Base-by-base conservation (phyloP, 2,888 invertebrate species). In the Macroteleia sp. region DNA sequence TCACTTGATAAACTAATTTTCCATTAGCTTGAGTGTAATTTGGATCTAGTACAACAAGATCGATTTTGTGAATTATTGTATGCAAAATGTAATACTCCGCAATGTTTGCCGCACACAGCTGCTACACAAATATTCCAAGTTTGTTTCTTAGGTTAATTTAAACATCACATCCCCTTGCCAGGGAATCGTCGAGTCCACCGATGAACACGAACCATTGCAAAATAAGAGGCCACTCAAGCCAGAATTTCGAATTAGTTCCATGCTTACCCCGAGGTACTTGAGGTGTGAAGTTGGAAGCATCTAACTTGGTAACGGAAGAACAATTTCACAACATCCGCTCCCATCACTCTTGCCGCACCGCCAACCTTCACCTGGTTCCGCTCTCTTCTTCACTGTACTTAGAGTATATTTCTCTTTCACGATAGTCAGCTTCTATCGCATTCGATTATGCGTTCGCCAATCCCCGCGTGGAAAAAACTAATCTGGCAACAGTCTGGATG, bases 231-330 rank as follows among this genome's bases (percentile, higher is more conserved):
- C 83, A 85, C 86, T 86, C 83, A 82, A 81, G 84, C 82, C 82
- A 81, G 86, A 86, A 86, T 87, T 84, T 81, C 83, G 86, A 86
- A 87, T 87, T 86, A 87, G 87, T 87, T 87, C 81, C 81, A 75
- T 82, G 83, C 84, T 87, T 85, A 85, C 86, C 82, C 82, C 82
- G 80, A 83, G 84, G 82, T 87, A 86, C 86, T 86, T 84, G 87
- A 87, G 87, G 87, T 87, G 87, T 86, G 87, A 88, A 88, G 85
- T 87, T 86, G 82, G 83, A 84, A 83, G 85, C 85, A 81, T 83
- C 85, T 85, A 86, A 85, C 84, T 86, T 86, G 83, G 82, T 86
- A 84, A 84, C 87, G 82, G 85, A 86, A 86, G 87, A 87, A 87
- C 87, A 87, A 87, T 87, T 88, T 86, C 84, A 85, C 85, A 87